phyloP scores from a whole-genome alignment of 2,797 vertebrate species.

The Smutsia temminckii region DNA sequence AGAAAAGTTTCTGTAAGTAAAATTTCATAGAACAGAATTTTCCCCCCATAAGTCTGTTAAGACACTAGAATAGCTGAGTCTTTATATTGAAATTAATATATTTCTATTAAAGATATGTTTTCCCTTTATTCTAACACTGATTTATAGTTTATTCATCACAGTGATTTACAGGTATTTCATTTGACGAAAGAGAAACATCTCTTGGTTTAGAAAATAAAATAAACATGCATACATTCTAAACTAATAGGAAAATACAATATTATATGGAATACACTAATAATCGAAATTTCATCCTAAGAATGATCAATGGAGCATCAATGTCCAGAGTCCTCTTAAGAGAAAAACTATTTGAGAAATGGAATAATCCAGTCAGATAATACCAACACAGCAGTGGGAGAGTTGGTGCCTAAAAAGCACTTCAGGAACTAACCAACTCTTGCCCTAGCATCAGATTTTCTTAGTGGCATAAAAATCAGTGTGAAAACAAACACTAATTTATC shows the following conservation, averaged over 20 bases:
- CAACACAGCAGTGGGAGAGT: background rate
- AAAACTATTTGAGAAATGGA: background rate
- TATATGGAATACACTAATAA: background rate
- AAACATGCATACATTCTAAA: background rate
- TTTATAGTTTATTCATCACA: background rate
- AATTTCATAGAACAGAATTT: background rate
- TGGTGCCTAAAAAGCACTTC: background rate
- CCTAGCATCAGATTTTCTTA: background rate
- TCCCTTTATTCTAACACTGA: background rate
- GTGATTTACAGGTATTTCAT: background rate
- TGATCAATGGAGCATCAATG: background rate
- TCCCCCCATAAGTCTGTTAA: background rate
- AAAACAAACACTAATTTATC: conserved; percentile 23
- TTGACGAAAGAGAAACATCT: background rate
- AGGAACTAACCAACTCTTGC: background rate
- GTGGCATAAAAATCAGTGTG: background rate
- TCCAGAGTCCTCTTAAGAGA: background rate
- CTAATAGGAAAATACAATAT: background rate
- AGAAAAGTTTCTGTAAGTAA: background rate
- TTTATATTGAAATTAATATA: background rate
- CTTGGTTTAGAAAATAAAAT: conserved; percentile 12
- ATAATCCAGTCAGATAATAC: background rate
- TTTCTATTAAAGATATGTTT: background rate
- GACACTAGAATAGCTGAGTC: background rate
- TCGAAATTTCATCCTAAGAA: background rate